Evolutionary conservation across 92 coral and sea anemone genomes (phyloP), one percentile per base, ranked within the genome.

Genomic region (Phenganax subtilis): DNA sequence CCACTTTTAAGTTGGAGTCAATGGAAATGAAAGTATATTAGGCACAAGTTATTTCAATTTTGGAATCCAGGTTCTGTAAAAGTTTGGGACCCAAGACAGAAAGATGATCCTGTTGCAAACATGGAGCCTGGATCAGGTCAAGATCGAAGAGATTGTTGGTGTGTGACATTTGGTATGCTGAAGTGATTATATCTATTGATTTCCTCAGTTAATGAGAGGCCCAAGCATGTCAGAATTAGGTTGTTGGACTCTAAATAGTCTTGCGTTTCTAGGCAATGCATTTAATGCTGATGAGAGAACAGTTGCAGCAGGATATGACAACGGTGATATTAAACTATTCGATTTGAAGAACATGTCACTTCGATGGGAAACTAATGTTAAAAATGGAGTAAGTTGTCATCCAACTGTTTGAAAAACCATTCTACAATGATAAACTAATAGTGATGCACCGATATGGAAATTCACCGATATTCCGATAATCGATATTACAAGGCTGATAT

Each of bases 31-130:
- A 37, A 5, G 47, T 37, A 37, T 37, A 5, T 37, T 37, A 37
- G 5, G 47, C 47, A 37, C 47, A 37, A 1, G 2, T 37, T 5
- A 37, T 37, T 2, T 37, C 2, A 37, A 1, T 37, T 37, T 37
- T 37, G 47, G 47, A 37, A 37, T 1, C 5, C 47, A 93, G 98
- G 98, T 52, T 89, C 92, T 77, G 97, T 93, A 5, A 90, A 93
- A 87, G 99, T 96, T 57, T 96, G 99, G 99, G 99, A 96, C 84
- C 99, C 99, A 54, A 89, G 99, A 56, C 99, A 96, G 66, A 96
- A 92, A 82, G 97, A 96, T 77, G 90, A 90, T 60, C 97, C 99
- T 3, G 99, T 96, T 20, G 99, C 99, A 15, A 88, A 85, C 83
- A 96, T 96, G 97, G 84, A 90, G 12, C 99, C 99, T 16, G 96